Evolutionary conservation across 2,888 invertebrate species (phyloP), one percentile per base, ranked within the genome.

Genomic region (Malthinus seriepunctatus): DNA sequence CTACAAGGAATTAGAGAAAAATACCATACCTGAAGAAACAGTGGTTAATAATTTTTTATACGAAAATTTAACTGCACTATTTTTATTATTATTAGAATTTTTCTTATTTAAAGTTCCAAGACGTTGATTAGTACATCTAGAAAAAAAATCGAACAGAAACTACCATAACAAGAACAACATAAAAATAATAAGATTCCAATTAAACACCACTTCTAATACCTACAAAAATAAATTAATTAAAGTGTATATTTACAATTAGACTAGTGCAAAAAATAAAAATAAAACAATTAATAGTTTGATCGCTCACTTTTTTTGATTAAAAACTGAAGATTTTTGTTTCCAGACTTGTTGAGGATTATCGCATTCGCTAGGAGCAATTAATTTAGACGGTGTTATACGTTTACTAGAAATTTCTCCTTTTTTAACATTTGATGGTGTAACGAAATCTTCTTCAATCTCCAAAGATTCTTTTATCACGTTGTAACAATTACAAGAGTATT

Each of bases 401-500:
- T 23, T 23, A 5, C 3, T 23, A 5, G 3, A 23, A 23, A 23
- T 23, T 23, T 23, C 23, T 23, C 5, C 5, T 15, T 15, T 15
- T 8, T 5, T 15, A 8, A 1, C 7, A 42, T 42, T 8, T 8
- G 15, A 23, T 1, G 23, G 23, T 23, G 10, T 23, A 23, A 42
- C 5, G 4, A 8, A 15, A 6, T 42, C n/a, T 4, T 8, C 12
- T 3, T 15, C 39, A 15, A 15, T 15, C 2, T 42, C 23, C 23
- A 42, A n/a, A n/a, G 39, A 57, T 15, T 33, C 32, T 51, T 51
- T 44, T 32, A 63, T 63, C 8, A 10, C 46, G 10, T 56, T 51
- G 12, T 60, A 60, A 23, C 63, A 63, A 34, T 50, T 37, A 11
- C 63, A 63, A 1, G 45, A 15, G 11, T 60, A 63, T 14, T 38